These are phyloP conservation scores for Oryzias curvinotus DNA, from an alignment of 2,113 vertebrate species.

Conservation along the genomic window DNA sequence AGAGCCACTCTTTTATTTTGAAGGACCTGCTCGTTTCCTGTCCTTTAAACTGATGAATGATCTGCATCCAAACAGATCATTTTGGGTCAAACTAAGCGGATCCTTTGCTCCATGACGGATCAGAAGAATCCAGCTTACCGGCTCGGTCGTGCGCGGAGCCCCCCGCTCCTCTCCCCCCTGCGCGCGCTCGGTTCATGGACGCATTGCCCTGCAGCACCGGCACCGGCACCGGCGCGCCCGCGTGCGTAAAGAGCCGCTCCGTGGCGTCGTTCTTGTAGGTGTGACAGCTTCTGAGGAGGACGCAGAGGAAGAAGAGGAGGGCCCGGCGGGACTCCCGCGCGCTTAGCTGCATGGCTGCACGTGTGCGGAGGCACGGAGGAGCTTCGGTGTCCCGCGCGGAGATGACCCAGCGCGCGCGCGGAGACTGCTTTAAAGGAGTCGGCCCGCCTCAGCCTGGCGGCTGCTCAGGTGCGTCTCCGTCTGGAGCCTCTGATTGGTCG, in stretches of 20 bases:
- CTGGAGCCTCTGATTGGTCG: slow-evolving; percentile 77
- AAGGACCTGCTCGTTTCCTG: no score
- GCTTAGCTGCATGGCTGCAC: slow-evolving; percentile 80
- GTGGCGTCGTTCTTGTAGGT: slow-evolving; percentile 93
- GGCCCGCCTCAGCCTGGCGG: slow-evolving; percentile 77
- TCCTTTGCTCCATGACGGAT: no score
- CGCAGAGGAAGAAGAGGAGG: slow-evolving; percentile 80
- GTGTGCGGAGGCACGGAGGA: background rate
- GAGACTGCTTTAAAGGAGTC: slow-evolving; percentile 75
- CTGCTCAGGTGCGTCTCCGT: slow-evolving; percentile 87
- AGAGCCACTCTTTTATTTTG: no score
- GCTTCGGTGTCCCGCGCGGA: background rate
- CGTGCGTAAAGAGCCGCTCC: slow-evolving; percentile 86
- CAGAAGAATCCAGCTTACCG: slow-evolving; percentile 77
- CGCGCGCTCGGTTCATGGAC: slow-evolving; percentile 88
- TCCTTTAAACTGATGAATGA: no score
- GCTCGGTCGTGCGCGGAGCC: slow-evolving; percentile 70
- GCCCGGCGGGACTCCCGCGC: slow-evolving; percentile 78
- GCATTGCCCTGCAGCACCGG: slow-evolving; percentile 81
- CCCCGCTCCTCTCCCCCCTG: slow-evolving; percentile 82
- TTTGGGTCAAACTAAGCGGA: no score
- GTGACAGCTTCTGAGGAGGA: slow-evolving; percentile 83
- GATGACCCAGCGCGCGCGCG: background rate
- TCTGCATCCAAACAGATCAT: no score
- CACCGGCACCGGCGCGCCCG: slow-evolving; percentile 67